These are phyloP conservation scores for Ursus arctos DNA, from an alignment of 2,113 vertebrate species.

Conservation along the genomic window DNA sequence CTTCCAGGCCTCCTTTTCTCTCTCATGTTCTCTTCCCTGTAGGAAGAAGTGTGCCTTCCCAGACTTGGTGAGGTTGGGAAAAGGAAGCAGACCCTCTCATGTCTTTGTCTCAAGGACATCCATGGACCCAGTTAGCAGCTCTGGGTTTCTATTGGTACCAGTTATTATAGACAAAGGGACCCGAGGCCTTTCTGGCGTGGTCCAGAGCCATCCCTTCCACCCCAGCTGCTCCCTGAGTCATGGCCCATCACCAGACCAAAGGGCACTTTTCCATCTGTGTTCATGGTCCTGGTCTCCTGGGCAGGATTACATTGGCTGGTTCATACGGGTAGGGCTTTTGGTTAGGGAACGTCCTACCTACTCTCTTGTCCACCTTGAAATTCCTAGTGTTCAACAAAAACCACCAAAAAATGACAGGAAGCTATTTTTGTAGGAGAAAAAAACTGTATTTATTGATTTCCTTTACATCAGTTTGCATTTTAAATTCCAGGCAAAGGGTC, in stretches of 20 bases:
- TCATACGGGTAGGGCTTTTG: background rate
- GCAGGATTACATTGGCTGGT: background rate
- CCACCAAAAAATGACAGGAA: background rate
- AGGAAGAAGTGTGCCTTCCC: background rate
- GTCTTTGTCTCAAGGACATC: background rate
- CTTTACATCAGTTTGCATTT: slow-evolving; percentile 60
- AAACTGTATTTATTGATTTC: slow-evolving; percentile 39
- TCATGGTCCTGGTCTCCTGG: background rate
- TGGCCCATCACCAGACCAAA: background rate
- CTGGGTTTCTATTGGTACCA: background rate
- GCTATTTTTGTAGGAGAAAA: slow-evolving; percentile 3
- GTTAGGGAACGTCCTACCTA: background rate
- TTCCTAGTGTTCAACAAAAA: background rate
- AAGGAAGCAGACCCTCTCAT: background rate
- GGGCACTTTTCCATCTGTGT: background rate
- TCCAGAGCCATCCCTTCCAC: background rate
- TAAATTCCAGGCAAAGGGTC: background rate
- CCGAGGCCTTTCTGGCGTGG: background rate
- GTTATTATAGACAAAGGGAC: background rate
- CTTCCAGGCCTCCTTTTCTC: background rate
- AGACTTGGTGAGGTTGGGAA: background rate
- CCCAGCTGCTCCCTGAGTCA: background rate
- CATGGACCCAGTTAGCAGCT: background rate
- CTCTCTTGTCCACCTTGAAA: slow-evolving; percentile 18
- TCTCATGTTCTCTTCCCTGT: background rate